Percentiles rank a stretch among this genome's conserved stretches.
Evolutionary conservation across 2,797 vertebrate genomes (phyloP).

Genomic region (Coreius guichenoti): DNA sequence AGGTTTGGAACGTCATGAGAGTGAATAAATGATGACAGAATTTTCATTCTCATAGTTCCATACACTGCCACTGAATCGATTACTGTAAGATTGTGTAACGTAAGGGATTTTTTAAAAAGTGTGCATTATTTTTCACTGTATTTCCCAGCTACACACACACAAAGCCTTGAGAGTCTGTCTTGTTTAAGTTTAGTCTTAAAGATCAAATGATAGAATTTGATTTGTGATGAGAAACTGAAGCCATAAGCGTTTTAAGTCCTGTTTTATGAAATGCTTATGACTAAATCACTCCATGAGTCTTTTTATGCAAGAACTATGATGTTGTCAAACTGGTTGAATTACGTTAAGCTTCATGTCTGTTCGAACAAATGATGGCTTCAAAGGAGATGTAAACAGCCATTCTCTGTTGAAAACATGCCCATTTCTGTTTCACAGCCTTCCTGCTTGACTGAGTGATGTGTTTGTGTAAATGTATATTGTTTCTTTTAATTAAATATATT

Average conservation of each 20-base stretch:
- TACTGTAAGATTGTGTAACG: conserved; percentile 16
- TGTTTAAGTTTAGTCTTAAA: conserved; percentile 3
- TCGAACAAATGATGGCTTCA: not conserved
- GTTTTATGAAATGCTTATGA: conserved; percentile 7
- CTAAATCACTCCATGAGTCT: not conserved
- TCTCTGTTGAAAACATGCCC: not conserved
- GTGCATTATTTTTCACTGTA: not conserved
- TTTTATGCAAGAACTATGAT: conserved; percentile 9
- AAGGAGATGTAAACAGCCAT: conserved; percentile 10
- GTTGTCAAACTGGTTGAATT: not conserved
- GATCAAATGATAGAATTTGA: not conserved
- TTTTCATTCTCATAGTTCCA: not conserved
- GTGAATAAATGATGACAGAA: not conserved
- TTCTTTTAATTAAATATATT: conserved; percentile 26
- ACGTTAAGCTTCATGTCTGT: conserved; percentile 3
- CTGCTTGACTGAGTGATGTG: conserved; percentile 1
- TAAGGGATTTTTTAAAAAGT: not conserved
- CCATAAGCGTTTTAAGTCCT: conserved; percentile 4
- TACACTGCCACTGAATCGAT: conserved; percentile 22
- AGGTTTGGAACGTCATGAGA: not conserved
- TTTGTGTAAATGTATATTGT: conserved; percentile 18
- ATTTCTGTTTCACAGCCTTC: conserved; percentile 13
- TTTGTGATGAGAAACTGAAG: conserved; percentile 34
- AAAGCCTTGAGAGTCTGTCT: not conserved
- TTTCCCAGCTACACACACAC: not conserved